These are phyloP conservation scores for Halcyon badia DNA, from an alignment of 2,797 vertebrate genomes.

Conservation along the genomic window DNA sequence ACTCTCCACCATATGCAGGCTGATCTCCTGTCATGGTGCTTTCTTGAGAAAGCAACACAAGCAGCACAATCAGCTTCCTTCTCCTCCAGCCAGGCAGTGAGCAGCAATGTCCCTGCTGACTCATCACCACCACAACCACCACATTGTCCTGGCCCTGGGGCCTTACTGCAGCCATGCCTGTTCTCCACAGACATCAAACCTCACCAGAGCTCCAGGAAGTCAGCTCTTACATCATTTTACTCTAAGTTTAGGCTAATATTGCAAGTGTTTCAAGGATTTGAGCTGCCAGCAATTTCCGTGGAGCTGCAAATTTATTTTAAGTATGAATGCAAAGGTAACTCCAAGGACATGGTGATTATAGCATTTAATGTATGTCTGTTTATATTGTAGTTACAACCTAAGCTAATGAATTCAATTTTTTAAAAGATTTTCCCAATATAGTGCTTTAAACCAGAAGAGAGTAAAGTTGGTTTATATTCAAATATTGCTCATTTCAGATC, in stretches of 20 bases:
- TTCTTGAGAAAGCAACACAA: neutral
- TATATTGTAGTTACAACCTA: slow-evolving; percentile 6
- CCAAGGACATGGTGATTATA: neutral
- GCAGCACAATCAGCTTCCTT: neutral
- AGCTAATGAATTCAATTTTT: slow-evolving; percentile 44
- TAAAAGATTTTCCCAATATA: slow-evolving; percentile 26
- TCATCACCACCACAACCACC: rapidly evolving
- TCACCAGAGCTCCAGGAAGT: neutral
- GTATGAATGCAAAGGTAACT: neutral
- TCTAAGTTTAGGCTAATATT: neutral
- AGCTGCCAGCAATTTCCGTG: neutral
- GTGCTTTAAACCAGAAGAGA: slow-evolving; percentile 44
- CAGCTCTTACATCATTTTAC: neutral
- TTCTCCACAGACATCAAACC: neutral
- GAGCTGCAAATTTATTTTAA: slow-evolving; percentile 15
- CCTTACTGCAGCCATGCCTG: neutral
- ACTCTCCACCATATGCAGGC: rapidly evolving
- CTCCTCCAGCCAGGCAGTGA: neutral
- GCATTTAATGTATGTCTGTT: slow-evolving; percentile 25
- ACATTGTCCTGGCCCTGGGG: rapidly evolving
- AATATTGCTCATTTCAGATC: slow-evolving; percentile 55
- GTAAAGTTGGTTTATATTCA: slow-evolving; percentile 52
- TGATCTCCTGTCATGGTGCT: neutral
- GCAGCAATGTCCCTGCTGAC: neutral
- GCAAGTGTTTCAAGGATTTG: neutral